Evolutionary conservation across 2,113 vertebrate species (phyloP), one percentile per base, ranked within the genome.

Genomic region (Mionectes macconnelli): DNA sequence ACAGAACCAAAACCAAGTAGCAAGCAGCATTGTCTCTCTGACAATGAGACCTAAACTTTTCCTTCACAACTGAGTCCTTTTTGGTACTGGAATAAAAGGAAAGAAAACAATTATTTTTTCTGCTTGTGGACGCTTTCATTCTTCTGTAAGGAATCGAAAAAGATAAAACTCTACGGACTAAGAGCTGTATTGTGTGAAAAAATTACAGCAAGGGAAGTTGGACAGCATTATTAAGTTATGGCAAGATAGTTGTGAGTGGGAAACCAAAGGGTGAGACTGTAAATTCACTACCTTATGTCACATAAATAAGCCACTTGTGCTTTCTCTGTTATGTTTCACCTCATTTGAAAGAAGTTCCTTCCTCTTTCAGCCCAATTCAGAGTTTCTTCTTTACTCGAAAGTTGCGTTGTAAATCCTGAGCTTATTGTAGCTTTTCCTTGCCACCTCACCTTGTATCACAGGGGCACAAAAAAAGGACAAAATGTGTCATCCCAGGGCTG

Each of bases 321-420:
- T 89, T 93, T 88, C 74, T 87, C 64, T 86, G 72, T 53, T 89
- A 75, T 1, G 0, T 90, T 94, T 91, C 76, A 47, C 75, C 68
- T 96, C 68, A 87, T 92, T 87, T 97, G 88, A 93, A 94, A 90
- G 35, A 53, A 89, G 88, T 84, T 97, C 64, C 93, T 96, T 95
- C 94, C 94, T 81, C 93, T 92, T 93, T 87, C 33, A 76, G 62
- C 31, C 45, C 45, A n/a, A 11, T 56, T 66, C 89, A 76, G 64
- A 72, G 57, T 78, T 92, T 84, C 89, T 82, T 31, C 40, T 91
- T 88, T 91, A 93, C 83, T 95, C 72, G 86, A 86, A 81, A 77
- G 79, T 25, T 87, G 39, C 74, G 76, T 57, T 7, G 0, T 52
- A 76, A 93, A 16, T 67, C 63, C 40, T 56, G 84, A 75, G 73